Evolutionary conservation across 2,888 invertebrate species (phyloP).

Genomic region (Ochropacha duplaris): DNA sequence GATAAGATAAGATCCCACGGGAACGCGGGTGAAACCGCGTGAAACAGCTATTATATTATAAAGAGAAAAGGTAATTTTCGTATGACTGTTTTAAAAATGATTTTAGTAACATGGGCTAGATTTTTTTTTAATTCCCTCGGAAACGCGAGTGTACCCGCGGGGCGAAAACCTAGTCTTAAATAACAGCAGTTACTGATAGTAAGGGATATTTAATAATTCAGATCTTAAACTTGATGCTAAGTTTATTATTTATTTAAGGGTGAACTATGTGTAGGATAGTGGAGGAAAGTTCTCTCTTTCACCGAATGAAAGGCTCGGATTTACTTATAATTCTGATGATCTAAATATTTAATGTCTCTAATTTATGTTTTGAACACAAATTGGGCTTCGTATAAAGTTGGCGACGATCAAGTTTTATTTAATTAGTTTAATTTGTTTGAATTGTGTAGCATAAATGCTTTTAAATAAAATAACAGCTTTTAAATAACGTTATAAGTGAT

Average conservation of each 20-base stretch:
- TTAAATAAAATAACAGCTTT: no score
- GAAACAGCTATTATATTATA: no score
- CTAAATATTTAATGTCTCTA: background rate
- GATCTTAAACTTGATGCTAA: slow-evolving; percentile 26
- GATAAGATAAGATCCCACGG: no score
- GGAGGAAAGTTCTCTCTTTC: background rate
- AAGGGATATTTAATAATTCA: slow-evolving; percentile 37
- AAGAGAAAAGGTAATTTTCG: no score
- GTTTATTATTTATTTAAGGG: slow-evolving; percentile 42
- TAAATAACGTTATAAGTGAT: no score
- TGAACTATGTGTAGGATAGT: slow-evolving; percentile 9
- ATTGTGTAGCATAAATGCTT: background rate
- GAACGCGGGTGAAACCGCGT: no score
- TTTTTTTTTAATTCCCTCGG: no score
- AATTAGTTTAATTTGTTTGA: background rate
- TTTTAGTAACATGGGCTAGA: no score
- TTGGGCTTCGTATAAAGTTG: background rate
- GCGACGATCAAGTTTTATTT: background rate
- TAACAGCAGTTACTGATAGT: slow-evolving; percentile 12
- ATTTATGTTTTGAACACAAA: background rate
- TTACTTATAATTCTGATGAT: background rate
- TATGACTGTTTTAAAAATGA: no score
- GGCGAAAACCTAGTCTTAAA: no score
- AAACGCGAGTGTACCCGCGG: no score
- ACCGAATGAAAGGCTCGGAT: background rate